These are phyloP conservation scores for silkworm (Bombyx mori) DNA, from an alignment of 1,140 invertebrate genomes.

Conservation along the genomic window ASM3026992v2 NC_085130.1:4030001-4030500, in stretches of 20 bases:
- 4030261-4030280: constrained; percentile 93
- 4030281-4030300: constrained; percentile 79
- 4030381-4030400: not conserved
- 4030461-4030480: not conserved
- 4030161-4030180: no score
- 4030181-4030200: no score
- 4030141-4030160: no score
- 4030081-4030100: no score
- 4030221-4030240: constrained; percentile 75
- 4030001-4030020: no score
- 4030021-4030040: no score
- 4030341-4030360: constrained; percentile 88
- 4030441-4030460: not conserved
- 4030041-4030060: no score
- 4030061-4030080: no score
- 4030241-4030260: constrained; percentile 95
- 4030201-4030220: no score
- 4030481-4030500: no score
- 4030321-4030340: constrained; percentile 85
- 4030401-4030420: not conserved
- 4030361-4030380: constrained; percentile 84
- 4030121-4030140: no score
- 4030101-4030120: no score
- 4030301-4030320: constrained; percentile 80
- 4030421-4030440: not conserved